Conservation (phyloP, 2,113 vertebrate species). For the Ancistrus triradiatus region DNA sequence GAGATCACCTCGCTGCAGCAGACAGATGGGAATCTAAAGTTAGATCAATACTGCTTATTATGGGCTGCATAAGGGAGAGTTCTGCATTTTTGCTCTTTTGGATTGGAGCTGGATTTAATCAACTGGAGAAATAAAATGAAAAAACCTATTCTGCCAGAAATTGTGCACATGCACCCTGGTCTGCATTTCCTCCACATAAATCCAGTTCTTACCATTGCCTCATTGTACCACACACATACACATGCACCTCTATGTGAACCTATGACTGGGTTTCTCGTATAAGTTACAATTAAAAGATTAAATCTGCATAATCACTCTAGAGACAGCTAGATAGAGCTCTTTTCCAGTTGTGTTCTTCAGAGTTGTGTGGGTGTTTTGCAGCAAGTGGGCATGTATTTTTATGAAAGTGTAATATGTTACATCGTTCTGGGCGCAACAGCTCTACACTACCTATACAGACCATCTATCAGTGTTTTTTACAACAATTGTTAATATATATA, state of each 20-base stretch:
- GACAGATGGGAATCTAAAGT: background rate
- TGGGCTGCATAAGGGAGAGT: background rate
- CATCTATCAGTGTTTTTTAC: too few species aligned
- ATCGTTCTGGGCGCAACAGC: too few species aligned
- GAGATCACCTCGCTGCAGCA: background rate
- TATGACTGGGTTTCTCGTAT: background rate
- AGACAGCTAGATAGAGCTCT: background rate
- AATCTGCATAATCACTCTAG: background rate
- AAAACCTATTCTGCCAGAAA: background rate
- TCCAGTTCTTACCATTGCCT: background rate
- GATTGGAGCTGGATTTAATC: constrained; percentile 1
- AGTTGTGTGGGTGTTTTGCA: background rate
- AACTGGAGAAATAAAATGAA: background rate
- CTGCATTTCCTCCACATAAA: background rate
- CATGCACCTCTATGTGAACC: background rate
- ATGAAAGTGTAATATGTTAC: too few species aligned
- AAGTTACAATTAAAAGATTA: constrained; percentile 1
- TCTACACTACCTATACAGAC: too few species aligned
- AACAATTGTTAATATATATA: too few species aligned
- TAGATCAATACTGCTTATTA: constrained; percentile 3
- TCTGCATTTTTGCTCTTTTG: background rate
- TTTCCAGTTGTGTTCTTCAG: background rate
- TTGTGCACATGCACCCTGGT: background rate
- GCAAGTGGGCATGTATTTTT: too few species aligned
- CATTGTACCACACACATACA: background rate